phyloP scores from a whole-genome alignment of 2,113 vertebrate genomes.

The Hoplias malabaricus region DNA sequence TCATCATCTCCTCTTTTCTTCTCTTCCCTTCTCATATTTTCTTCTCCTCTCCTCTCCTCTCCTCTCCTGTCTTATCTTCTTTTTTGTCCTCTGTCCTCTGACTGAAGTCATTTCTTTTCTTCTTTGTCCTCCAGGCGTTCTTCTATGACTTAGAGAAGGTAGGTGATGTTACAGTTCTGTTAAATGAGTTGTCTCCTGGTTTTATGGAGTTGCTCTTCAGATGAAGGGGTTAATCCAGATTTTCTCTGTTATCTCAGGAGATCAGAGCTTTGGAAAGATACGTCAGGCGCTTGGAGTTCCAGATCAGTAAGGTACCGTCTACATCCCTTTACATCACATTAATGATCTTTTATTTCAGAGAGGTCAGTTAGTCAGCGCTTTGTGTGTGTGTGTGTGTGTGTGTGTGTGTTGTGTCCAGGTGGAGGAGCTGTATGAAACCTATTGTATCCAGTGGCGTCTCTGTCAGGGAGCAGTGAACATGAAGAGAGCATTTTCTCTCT shows the following conservation, averaged over 20 bases:
- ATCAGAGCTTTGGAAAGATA: conserved; percentile 86
- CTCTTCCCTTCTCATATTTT: no score
- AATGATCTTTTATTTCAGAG: no score
- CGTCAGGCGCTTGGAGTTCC: conserved; percentile 90
- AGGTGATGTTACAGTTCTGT: conserved; percentile 43
- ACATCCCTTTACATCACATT: no score
- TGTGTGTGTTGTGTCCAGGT: conserved; percentile 71
- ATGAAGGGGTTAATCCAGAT: no score
- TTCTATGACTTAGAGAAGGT: conserved; percentile 98
- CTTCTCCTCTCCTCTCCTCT: no score
- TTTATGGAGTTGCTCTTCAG: not conserved
- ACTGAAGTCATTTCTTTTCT: not conserved
- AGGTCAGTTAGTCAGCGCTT: no score
- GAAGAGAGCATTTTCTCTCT: conserved; percentile 86
- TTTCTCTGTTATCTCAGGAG: conserved; percentile 77
- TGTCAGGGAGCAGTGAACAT: conserved; percentile 89
- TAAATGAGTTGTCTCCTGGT: not conserved
- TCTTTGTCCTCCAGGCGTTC: conserved; percentile 81
- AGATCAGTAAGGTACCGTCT: conserved; percentile 97
- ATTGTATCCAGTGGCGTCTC: conserved; percentile 89
- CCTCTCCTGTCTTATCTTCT: no score
- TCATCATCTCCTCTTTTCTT: no score
- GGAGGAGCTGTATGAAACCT: conserved; percentile 93
- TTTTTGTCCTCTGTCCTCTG: no score
- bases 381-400: not conserved